A percentile compares a stretch with the other conserved stretches of the same genome.
These are phyloP conservation scores for Lepus americanus DNA, from an alignment of 2,113 vertebrate genomes.

Conservation along the genomic window DNA sequence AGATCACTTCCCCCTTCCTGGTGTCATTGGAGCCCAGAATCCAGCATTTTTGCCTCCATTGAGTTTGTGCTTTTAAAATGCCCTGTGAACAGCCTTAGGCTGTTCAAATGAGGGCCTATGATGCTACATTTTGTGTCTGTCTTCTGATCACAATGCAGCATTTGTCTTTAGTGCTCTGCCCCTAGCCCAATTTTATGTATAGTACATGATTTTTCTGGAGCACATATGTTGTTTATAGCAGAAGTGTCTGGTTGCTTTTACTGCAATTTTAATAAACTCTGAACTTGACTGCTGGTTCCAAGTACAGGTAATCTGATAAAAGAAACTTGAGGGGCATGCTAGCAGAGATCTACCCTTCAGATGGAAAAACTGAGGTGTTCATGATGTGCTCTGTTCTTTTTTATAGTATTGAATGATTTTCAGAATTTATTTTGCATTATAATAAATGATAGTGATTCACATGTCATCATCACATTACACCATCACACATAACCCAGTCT, in stretches of 20 bases:
- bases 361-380: background rate
- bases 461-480: background rate
- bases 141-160: background rate
- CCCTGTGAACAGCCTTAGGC: background rate
- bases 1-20: background rate
- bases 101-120: background rate
- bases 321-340: background rate
- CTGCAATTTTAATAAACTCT: slow-evolving; percentile 2
- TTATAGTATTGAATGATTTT: background rate
- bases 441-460: background rate
- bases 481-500: background rate
- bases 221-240: rapidly evolving
- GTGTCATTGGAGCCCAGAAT: background rate
- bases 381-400: background rate
- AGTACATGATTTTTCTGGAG: background rate
- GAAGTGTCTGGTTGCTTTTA: background rate
- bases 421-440: background rate
- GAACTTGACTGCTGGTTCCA: background rate
- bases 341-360: background rate
- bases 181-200: background rate
- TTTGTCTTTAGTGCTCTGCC: background rate
- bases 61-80: background rate
- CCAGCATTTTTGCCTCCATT: background rate
- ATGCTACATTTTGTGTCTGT: background rate
- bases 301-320: background rate